phyloP scores from a whole-genome alignment of 1,140 invertebrate genomes.

The Drosophila insularis region DNA sequence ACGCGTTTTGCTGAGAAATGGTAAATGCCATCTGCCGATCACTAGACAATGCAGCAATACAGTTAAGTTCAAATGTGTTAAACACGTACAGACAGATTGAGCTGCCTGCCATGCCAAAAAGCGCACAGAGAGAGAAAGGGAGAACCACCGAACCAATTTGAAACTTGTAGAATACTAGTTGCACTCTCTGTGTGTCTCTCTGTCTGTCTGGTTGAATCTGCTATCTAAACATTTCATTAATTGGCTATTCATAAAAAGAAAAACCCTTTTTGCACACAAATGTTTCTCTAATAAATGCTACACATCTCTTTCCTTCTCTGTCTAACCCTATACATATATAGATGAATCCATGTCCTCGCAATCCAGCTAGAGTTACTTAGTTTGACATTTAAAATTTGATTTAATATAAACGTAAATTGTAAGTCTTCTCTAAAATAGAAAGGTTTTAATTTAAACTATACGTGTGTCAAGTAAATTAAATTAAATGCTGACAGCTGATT shows the following conservation, averaged over 20 bases:
- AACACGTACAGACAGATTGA: slow-evolving; percentile 1
- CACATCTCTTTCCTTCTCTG: too few relatives aligned
- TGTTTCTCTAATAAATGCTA: background rate
- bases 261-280: background rate
- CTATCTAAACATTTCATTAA: background rate
- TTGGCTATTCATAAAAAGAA: background rate
- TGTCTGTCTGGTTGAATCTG: background rate
- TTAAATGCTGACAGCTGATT: background rate
- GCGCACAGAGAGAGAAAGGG: too few relatives aligned
- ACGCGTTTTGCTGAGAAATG: background rate
- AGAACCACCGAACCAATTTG: background rate
- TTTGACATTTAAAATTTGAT: slow-evolving; percentile 4
- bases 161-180: background rate
- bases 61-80: slow-evolving; percentile 1
- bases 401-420: background rate
- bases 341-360: background rate
- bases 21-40: slow-evolving; percentile 5
- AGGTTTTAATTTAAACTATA: background rate
- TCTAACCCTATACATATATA: too few relatives aligned
- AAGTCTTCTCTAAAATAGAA: background rate
- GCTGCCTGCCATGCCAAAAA: background rate
- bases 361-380: background rate
- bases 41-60: slow-evolving; percentile 4
- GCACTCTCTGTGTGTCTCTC: background rate
- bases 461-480: background rate